phyloP scores from a whole-genome alignment of 2,113 vertebrate genomes.

The Antechinus flavipes region DNA sequence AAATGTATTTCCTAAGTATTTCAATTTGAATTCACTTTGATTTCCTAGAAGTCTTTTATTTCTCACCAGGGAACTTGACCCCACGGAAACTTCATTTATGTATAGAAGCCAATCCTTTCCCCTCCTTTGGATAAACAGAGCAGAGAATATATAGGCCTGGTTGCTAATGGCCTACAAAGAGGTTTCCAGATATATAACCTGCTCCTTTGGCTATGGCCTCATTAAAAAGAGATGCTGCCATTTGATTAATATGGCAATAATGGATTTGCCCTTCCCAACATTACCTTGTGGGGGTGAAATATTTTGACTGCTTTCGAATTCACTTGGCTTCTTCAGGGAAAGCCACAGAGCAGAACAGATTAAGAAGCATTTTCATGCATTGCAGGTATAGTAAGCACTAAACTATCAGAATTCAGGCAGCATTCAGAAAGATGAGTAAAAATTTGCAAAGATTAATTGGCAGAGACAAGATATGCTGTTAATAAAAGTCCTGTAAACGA shows the following conservation, averaged over 20 bases:
- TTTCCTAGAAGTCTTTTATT: neutral
- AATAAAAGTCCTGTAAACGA: slow-evolving; percentile 60
- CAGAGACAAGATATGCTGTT: slow-evolving; percentile 51
- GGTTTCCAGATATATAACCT: neutral
- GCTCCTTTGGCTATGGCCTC: neutral
- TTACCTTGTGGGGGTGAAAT: neutral
- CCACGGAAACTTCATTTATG: fast-evolving
- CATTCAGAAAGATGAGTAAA: slow-evolving; percentile 12
- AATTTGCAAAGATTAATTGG: slow-evolving; percentile 70
- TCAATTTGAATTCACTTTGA: too few relatives aligned
- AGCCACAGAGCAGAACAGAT: slow-evolving; percentile 30
- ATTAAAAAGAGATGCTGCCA: neutral
- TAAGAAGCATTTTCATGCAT: slow-evolving; percentile 53
- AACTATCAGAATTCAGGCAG: slow-evolving; percentile 46
- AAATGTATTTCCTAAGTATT: fast-evolving
- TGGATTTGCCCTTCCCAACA: slow-evolving; percentile 55
- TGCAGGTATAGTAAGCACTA: neutral
- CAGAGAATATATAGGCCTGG: neutral
- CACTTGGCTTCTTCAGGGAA: slow-evolving; percentile 47
- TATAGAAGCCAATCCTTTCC: fast-evolving
- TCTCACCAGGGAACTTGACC: neutral
- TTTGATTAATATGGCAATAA: neutral
- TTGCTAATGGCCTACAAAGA: neutral
- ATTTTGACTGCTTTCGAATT: slow-evolving; percentile 47
- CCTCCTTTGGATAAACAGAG: too few relatives aligned